Percentiles rank a stretch among this genome's conserved stretches.
Evolutionary conservation across 2,113 vertebrate genomes (phyloP).

Genomic region (Oncorhynchus kisutch): DNA sequence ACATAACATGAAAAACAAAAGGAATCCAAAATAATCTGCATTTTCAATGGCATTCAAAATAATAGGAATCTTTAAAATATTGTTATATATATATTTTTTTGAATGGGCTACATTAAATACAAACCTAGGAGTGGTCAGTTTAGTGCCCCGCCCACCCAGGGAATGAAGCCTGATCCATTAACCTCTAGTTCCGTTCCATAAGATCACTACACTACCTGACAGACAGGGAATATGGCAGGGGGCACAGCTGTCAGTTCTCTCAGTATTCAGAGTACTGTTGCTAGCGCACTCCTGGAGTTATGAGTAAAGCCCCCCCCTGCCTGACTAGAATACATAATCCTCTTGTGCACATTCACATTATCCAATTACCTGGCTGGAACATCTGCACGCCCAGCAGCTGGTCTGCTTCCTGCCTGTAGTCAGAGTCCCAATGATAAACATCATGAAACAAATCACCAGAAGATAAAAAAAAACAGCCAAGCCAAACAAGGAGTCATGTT

Average conservation of each 20-base stretch:
- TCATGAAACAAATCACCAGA: background rate
- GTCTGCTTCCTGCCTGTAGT: slow-evolving; percentile 18
- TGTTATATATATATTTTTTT: too few relatives aligned
- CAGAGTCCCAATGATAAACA: background rate
- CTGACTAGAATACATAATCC: slow-evolving; percentile 42
- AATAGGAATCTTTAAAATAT: too few relatives aligned
- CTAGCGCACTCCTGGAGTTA: slow-evolving; percentile 34
- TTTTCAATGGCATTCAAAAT: too few relatives aligned
- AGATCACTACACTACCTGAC: slow-evolving; percentile 12
- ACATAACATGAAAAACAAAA: too few relatives aligned
- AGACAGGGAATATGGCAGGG: background rate
- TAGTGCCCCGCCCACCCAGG: background rate
- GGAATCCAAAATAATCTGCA: too few relatives aligned
- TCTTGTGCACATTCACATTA: slow-evolving; percentile 31
- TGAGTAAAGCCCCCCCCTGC: slow-evolving; percentile 29
- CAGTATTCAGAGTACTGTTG: too few relatives aligned
- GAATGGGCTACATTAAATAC: too few relatives aligned
- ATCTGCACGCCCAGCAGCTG: slow-evolving; percentile 56
- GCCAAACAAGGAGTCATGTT: background rate
- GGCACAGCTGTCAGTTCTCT: slow-evolving; percentile 20
- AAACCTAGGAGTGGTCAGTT: background rate
- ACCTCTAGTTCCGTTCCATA: slow-evolving; percentile 1
- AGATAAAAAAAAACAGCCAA: background rate
- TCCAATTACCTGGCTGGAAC: slow-evolving; percentile 52
- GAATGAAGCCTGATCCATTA: slow-evolving; percentile 16